phyloP scores from a whole-genome alignment of 2,888 invertebrate species.

The Acleris holmiana region DNA sequence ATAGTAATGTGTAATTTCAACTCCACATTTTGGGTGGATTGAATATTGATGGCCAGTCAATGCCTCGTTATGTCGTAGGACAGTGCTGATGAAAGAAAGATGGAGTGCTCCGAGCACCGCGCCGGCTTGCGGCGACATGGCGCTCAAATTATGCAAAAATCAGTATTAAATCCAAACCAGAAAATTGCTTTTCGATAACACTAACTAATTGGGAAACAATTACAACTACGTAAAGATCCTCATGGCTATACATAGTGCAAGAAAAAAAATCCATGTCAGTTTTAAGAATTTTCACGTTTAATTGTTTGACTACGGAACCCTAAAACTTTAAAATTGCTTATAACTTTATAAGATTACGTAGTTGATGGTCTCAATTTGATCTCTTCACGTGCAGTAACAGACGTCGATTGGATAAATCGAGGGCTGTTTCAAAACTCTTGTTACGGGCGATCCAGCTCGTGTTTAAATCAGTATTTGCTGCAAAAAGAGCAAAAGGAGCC shows the following conservation, averaged over 20 bases:
- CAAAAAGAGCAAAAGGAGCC: conserved; percentile 29
- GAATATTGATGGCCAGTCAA: conserved; percentile 4
- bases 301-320: too few species aligned
- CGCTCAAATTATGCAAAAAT: conserved; percentile 31
- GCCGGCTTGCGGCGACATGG: conserved; percentile 26
- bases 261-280: too few species aligned
- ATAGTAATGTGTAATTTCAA: not conserved
- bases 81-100: conserved; percentile 29
- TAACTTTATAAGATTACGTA: too few species aligned
- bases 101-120: conserved; percentile 5
- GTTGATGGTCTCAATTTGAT: too few species aligned
- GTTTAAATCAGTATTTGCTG: conserved; percentile 36
- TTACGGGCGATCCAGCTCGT: conserved; percentile 32
- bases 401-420: conserved; percentile 31
- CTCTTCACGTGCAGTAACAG: conserved; percentile 18
- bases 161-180: conserved; percentile 23
- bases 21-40: not conserved
- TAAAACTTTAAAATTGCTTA: too few species aligned
- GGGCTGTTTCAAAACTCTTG: conserved; percentile 33
- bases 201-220: conserved; percentile 11
- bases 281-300: too few species aligned
- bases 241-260: too few species aligned
- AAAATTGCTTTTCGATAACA: conserved; percentile 14
- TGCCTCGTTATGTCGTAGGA: conserved; percentile 25
- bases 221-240: conserved; percentile 6